phyloP scores from a whole-genome alignment of 2,888 invertebrate species.

The Mythimna albipuncta region DNA sequence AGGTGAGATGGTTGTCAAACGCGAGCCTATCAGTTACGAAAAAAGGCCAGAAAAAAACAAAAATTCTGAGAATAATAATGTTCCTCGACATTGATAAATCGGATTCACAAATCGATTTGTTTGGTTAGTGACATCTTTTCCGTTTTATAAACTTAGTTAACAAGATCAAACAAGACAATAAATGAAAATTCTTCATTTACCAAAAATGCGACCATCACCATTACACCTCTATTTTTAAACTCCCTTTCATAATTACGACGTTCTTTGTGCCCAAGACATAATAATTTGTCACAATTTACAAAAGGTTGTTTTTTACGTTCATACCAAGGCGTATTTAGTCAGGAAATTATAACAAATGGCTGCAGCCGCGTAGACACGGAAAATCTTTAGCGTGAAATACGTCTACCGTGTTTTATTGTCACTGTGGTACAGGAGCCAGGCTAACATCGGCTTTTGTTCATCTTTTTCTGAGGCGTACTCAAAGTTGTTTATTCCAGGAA shows the following conservation, averaged over 20 bases:
- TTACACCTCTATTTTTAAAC: constrained; percentile 23
- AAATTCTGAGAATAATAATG: too few relatives aligned
- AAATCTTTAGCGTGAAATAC: constrained; percentile 70
- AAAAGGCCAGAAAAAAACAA: too few relatives aligned
- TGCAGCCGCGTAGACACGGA: constrained; percentile 57
- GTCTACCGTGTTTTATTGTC: constrained; percentile 65
- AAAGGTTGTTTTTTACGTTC: constrained; percentile 69
- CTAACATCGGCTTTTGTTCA: background rate
- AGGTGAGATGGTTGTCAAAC: too few relatives aligned
- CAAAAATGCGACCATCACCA: constrained; percentile 20
- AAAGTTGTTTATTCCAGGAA: background rate
- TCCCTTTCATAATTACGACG: constrained; percentile 50
- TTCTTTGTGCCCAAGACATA: constrained; percentile 62
- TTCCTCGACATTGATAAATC: too few relatives aligned
- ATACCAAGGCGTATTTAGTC: constrained; percentile 69
- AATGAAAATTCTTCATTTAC: background rate
- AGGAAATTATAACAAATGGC: constrained; percentile 80
- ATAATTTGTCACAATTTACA: constrained; percentile 81
- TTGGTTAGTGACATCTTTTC: too few relatives aligned
- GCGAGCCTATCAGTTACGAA: too few relatives aligned
- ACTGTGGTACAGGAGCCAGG: constrained; percentile 38
- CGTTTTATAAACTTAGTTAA: background rate
- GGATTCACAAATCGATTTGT: too few relatives aligned
- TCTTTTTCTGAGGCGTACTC: background rate
- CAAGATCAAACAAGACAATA: background rate